Percentiles rank a stretch among this genome's conserved stretches.
Conservation (phyloP, 2,888 invertebrate species). For the Allygus modestus region DNA sequence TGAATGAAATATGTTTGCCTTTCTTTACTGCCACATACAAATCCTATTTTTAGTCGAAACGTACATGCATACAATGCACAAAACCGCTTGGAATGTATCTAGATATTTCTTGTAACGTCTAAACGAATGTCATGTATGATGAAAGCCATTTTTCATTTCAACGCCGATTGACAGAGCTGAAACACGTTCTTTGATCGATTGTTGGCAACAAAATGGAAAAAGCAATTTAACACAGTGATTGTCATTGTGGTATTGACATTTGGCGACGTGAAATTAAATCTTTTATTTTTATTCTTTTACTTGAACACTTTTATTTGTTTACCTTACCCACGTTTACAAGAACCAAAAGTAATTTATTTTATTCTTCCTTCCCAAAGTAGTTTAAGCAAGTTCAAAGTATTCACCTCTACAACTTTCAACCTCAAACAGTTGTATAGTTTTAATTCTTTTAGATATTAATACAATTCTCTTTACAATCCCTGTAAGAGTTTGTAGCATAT, state of each 20-base stretch:
- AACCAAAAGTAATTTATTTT: background rate
- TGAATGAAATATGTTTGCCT: too few relatives aligned
- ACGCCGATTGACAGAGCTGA: slow-evolving; percentile 30
- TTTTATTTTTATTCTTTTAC: slow-evolving; percentile 35
- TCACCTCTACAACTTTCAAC: too few relatives aligned
- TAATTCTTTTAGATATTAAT: too few relatives aligned
- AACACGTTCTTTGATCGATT: slow-evolving; percentile 38
- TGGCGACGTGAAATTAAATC: slow-evolving; percentile 35
- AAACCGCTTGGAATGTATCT: too few relatives aligned
- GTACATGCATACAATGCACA: too few relatives aligned
- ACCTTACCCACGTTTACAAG: background rate
- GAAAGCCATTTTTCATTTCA: slow-evolving; percentile 41
- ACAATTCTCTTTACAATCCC: too few relatives aligned
- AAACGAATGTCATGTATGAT: background rate
- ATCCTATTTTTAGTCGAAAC: too few relatives aligned
- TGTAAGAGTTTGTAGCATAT: too few relatives aligned
- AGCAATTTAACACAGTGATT: slow-evolving; percentile 43
- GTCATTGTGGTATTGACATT: slow-evolving; percentile 43
- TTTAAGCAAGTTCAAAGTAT: too few relatives aligned
- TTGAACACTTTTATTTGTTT: slow-evolving; percentile 25
- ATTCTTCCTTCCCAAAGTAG: background rate
- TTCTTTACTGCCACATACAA: too few relatives aligned
- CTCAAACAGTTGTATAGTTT: too few relatives aligned
- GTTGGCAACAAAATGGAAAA: slow-evolving; percentile 42
- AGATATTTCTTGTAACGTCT: slow-evolving; percentile 2